Conservation (phyloP, 2,888 invertebrate genomes). For the Gortyna flavago region DNA sequence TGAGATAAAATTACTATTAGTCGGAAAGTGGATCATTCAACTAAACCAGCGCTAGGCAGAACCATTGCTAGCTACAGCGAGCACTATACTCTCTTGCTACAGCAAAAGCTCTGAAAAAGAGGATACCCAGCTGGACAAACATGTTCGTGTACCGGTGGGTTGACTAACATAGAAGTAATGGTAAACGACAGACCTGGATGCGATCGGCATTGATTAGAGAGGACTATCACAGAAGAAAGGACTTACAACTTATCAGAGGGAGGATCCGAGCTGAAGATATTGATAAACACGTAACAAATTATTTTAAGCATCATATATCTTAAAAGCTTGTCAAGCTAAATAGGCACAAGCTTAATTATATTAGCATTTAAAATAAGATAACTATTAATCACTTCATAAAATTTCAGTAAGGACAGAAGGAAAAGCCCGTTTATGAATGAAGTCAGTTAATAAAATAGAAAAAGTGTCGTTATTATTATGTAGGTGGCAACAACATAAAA, state of each 20-base stretch:
- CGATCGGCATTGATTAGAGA: background rate
- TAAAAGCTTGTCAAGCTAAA: background rate
- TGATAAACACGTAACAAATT: background rate
- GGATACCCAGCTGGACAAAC: too few species aligned
- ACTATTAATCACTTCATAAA: background rate
- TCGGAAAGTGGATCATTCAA: background rate
- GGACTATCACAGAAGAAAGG: background rate
- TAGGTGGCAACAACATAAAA: slow-evolving; percentile 28
- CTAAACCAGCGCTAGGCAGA: background rate
- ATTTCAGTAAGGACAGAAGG: background rate
- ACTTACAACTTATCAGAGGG: too few species aligned
- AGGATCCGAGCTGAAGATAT: background rate
- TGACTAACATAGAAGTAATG: background rate
- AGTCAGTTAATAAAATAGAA: background rate
- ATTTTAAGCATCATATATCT: background rate
- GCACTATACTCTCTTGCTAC: too few species aligned
- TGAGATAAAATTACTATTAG: background rate
- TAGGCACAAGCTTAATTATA: background rate
- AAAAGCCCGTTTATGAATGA: background rate
- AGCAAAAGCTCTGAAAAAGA: too few species aligned
- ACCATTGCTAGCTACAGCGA: background rate
- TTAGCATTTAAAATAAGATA: background rate
- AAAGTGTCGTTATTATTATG: background rate
- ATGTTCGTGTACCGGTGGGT: background rate
- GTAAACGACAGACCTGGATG: background rate